Evolutionary conservation across 2,797 vertebrate species (phyloP).

Genomic region (Rhadinocentrus ornatus): DNA sequence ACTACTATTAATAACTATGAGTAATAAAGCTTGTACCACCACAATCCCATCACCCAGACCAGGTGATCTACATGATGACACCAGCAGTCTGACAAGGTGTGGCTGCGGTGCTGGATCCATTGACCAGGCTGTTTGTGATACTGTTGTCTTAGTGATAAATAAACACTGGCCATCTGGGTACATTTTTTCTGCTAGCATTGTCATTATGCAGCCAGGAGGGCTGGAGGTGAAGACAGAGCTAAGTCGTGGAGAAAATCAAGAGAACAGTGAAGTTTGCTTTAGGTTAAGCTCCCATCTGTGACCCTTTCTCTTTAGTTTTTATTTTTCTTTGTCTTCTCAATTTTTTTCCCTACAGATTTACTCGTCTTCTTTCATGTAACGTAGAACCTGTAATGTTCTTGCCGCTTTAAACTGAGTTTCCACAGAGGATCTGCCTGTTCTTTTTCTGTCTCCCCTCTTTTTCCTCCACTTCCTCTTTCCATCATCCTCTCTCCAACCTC

Average conservation of each 20-base stretch:
- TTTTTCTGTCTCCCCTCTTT: constrained; percentile 18
- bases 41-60: no score
- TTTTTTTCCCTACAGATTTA: not conserved
- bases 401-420: constrained; percentile 21
- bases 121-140: constrained; percentile 59
- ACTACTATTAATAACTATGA: no score
- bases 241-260: constrained; percentile 29
- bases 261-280: constrained; percentile 44
- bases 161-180: constrained; percentile 60
- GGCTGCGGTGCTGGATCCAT: constrained; percentile 19
- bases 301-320: constrained; percentile 9
- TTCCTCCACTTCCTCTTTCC: constrained; percentile 38
- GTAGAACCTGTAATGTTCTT: not conserved
- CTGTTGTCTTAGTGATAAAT: constrained; percentile 39
- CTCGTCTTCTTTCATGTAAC: constrained; percentile 1
- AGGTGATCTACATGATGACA: no score
- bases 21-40: no score
- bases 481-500: constrained; percentile 56
- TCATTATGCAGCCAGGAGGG: constrained; percentile 42
- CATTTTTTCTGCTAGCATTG: constrained; percentile 36
- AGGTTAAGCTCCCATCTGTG: constrained; percentile 41
- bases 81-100: constrained; percentile 7
- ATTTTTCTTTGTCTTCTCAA: constrained; percentile 2
- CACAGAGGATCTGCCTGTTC: constrained; percentile 21
- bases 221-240: constrained; percentile 27